These are phyloP conservation scores for Nipponacmea schrenckii DNA, from an alignment of 2,888 invertebrate species.

Conservation along the genomic window DNA sequence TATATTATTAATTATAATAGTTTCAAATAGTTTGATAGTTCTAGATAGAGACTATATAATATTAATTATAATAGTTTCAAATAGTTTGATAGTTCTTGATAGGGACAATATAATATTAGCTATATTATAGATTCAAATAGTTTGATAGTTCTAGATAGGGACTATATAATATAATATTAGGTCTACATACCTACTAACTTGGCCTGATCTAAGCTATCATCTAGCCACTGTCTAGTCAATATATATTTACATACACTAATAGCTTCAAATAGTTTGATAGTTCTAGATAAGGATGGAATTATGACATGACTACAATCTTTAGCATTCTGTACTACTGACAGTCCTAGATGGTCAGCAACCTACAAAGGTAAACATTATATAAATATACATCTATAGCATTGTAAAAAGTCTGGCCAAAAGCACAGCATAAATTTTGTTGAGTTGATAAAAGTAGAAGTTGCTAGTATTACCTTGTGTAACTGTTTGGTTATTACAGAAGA, in stretches of 20 bases:
- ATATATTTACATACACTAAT: conserved; percentile 84
- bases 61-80: no score
- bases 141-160: conserved; percentile 84
- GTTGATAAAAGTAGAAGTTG: no score
- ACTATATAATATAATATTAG: conserved; percentile 77
- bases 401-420: neutral
- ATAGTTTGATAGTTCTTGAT: conserved; percentile 84
- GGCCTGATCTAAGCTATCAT: conserved; percentile 82
- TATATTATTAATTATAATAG: no score
- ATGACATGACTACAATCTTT: conserved; percentile 89
- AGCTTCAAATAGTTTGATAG: conserved; percentile 86
- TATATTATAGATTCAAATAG: no score
- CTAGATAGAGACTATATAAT: no score
- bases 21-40: conserved; percentile 88
- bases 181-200: conserved; percentile 78
- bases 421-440: no score
- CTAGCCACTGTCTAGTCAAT: conserved; percentile 85
- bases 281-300: conserved; percentile 78
- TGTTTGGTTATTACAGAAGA: conserved; percentile 17
- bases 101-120: conserved; percentile 78
- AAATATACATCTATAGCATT: neutral
- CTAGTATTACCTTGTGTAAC: no score
- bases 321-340: conserved; percentile 80
- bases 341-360: conserved; percentile 82
- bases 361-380: conserved; percentile 50